Evolutionary conservation across 2,113 vertebrate genomes (phyloP).

Genomic region (Istiophorus platypterus): DNA sequence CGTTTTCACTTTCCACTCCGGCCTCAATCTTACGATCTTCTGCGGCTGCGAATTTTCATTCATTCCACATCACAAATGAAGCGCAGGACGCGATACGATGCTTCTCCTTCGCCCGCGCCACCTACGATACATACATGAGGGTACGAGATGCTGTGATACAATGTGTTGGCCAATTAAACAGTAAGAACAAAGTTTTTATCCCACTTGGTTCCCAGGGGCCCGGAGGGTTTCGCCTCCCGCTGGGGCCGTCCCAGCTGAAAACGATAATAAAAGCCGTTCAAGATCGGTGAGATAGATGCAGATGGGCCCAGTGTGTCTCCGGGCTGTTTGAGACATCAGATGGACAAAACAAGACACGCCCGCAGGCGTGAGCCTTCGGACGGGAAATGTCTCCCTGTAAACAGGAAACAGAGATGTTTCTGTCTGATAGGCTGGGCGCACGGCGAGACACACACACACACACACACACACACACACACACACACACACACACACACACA

Average conservation of each 20-base stretch:
- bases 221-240: constrained; percentile 1
- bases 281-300: constrained; percentile 38
- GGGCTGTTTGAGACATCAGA: constrained; percentile 41
- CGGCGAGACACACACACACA: constrained; percentile 5
- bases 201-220: too few relatives aligned
- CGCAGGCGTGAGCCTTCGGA: constrained; percentile 42
- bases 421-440: constrained; percentile 35
- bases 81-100: neutral
- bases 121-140: too few relatives aligned
- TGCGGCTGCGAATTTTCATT: neutral
- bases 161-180: too few relatives aligned
- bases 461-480: too few relatives aligned
- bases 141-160: too few relatives aligned
- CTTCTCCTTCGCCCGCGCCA: too few relatives aligned
- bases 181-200: too few relatives aligned
- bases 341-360: constrained; percentile 62
- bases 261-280: neutral
- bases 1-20: neutral
- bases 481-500: too few relatives aligned
- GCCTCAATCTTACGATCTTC: too few relatives aligned
- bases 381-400: constrained; percentile 78
- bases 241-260: neutral
- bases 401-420: constrained; percentile 75
- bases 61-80: neutral
- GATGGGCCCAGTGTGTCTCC: constrained; percentile 35